phyloP scores from a whole-genome alignment of 2,888 invertebrate genomes.

The Hydroisotoma schaefferi region DNA sequence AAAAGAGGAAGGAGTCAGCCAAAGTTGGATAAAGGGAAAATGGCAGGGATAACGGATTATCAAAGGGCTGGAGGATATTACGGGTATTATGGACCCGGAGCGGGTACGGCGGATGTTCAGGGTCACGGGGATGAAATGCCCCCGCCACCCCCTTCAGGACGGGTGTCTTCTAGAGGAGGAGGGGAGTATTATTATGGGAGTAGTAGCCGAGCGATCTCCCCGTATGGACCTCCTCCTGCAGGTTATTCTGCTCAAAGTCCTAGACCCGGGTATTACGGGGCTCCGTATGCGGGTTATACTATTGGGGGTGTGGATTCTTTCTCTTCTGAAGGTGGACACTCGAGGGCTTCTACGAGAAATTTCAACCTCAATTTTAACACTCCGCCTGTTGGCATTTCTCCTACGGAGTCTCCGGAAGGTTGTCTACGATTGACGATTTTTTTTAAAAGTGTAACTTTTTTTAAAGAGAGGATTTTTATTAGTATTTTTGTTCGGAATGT shows the following conservation, averaged over 20 bases:
- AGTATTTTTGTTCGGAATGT: too few species aligned
- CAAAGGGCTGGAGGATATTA: not conserved
- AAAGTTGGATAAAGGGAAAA: constrained; percentile 7
- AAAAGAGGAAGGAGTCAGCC: not conserved
- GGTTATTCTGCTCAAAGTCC: constrained; percentile 1
- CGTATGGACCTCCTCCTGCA: constrained; percentile 1
- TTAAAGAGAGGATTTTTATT: too few species aligned
- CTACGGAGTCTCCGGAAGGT: constrained; percentile 45
- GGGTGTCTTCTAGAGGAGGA: not conserved
- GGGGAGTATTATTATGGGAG: constrained; percentile 1
- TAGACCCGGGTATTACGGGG: not conserved
- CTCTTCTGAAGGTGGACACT: constrained; percentile 9
- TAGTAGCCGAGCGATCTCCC: constrained; percentile 1
- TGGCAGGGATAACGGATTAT: constrained; percentile 47
- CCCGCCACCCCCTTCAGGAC: not conserved
- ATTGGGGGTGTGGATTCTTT: not conserved
- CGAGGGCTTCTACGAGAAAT: constrained; percentile 10
- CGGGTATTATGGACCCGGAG: constrained; percentile 10
- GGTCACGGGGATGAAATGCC: not conserved
- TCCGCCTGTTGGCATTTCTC: constrained; percentile 32
- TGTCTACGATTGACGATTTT: too few species aligned
- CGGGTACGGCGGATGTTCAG: not conserved
- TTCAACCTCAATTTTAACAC: constrained; percentile 35
- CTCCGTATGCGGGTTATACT: not conserved
- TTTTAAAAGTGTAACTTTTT: too few species aligned